Conservation (phyloP, 30 jellyfish, hydroid and myxozoan genomes). For the Catostylus mosaicus region DNA sequence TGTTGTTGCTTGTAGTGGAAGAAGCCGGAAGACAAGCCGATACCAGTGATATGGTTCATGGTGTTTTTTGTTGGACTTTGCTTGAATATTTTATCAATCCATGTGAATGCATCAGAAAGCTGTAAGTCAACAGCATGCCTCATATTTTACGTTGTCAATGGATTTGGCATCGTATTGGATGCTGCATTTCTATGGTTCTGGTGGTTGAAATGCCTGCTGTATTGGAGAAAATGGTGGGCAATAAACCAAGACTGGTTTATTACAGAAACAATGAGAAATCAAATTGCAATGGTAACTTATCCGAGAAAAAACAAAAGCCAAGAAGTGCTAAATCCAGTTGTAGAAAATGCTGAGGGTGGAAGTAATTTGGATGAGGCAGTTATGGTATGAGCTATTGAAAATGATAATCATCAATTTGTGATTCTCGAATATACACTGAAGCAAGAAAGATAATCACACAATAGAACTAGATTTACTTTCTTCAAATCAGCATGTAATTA, state of each 20-base stretch:
- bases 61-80: slow-evolving; percentile 92
- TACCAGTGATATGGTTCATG: slow-evolving; percentile 92
- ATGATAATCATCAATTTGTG: no score
- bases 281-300: slow-evolving; percentile 13
- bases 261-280: slow-evolving; percentile 35
- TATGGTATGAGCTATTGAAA: background rate
- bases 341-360: background rate
- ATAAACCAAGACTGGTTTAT: slow-evolving; percentile 91
- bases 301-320: slow-evolving; percentile 20
- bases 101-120: slow-evolving; percentile 91
- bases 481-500: no score
- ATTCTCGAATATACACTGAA: no score
- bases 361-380: background rate
- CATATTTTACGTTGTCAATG: slow-evolving; percentile 93
- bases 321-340: slow-evolving; percentile 17
- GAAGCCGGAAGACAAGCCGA: slow-evolving; percentile 92
- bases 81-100: slow-evolving; percentile 82
- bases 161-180: slow-evolving; percentile 92
- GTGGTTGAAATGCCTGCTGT: slow-evolving; percentile 83
- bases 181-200: slow-evolving; percentile 96
- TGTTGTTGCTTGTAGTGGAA: slow-evolving; percentile 76
- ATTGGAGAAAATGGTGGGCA: slow-evolving; percentile 97
- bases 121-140: slow-evolving; percentile 98
- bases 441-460: no score
- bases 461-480: no score